These are phyloP conservation scores for Metalampra italica DNA, from an alignment of 2,888 invertebrate species.

Conservation along the genomic window DNA sequence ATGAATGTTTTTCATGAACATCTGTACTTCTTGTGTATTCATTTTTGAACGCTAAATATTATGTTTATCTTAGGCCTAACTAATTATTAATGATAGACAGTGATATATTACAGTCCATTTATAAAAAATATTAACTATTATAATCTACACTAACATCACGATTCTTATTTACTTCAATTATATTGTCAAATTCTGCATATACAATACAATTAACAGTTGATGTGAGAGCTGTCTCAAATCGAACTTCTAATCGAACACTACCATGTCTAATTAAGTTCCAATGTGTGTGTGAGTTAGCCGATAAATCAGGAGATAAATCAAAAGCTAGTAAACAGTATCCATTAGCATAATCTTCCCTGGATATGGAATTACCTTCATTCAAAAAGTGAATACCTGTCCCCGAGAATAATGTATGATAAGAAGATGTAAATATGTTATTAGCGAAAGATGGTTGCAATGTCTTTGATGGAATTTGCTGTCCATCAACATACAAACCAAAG, in stretches of 20 bases:
- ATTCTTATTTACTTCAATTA: conserved; percentile 19
- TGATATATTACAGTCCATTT: neutral
- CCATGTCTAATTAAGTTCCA: conserved; percentile 21
- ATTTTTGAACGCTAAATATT: neutral
- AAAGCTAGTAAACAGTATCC: conserved; percentile 23
- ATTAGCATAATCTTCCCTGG: conserved; percentile 17
- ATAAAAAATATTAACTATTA: conserved; percentile 9
- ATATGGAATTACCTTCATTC: conserved; percentile 22
- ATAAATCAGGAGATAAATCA: conserved; percentile 21
- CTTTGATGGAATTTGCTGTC: conserved; percentile 15
- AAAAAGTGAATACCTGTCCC: conserved; percentile 23
- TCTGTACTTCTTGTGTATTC: conserved; percentile 6
- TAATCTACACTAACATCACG: conserved; percentile 10
- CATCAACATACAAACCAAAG: conserved; percentile 23
- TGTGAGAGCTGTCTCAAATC: conserved; percentile 18
- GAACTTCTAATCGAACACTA: conserved; percentile 20
- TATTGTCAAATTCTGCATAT: conserved; percentile 22
- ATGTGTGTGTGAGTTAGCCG: conserved; percentile 15
- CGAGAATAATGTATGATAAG: conserved; percentile 20
- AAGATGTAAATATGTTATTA: conserved; percentile 5
- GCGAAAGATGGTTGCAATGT: conserved; percentile 13
- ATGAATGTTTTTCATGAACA: conserved; percentile 2
- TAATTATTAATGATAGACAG: neutral
- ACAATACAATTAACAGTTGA: conserved; percentile 22
- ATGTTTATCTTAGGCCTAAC: neutral